Conservation (phyloP, 2,888 invertebrate species). For the Sabatieria punctata region DNA sequence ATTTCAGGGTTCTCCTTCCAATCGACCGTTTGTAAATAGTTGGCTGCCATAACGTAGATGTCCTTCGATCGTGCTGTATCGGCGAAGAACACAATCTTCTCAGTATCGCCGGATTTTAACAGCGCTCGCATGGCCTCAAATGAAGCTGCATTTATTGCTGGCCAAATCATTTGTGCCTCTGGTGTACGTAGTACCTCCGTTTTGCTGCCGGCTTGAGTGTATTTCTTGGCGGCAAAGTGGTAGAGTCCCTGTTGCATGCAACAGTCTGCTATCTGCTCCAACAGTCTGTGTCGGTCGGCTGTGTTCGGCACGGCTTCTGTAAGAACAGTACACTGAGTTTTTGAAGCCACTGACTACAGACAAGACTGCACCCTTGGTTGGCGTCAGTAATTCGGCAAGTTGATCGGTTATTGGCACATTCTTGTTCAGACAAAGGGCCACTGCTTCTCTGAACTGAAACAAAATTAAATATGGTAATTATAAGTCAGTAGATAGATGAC, state of each 20-base stretch:
- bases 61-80: constrained; percentile 69
- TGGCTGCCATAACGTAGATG: constrained; percentile 92
- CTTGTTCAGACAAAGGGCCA: constrained; percentile 64
- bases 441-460: constrained; percentile 57
- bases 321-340: too few relatives aligned
- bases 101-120: constrained; percentile 87
- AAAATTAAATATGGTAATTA: not conserved
- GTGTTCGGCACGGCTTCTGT: constrained; percentile 5
- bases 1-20: constrained; percentile 79
- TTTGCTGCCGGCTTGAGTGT: constrained; percentile 84
- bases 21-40: constrained; percentile 77
- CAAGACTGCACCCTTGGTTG: constrained; percentile 47
- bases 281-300: constrained; percentile 43
- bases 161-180: too few relatives aligned
- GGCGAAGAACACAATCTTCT: constrained; percentile 89
- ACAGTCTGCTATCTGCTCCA: constrained; percentile 72
- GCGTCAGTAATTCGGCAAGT: constrained; percentile 68
- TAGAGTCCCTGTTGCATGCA: constrained; percentile 79
- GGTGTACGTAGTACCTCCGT: constrained; percentile 41
- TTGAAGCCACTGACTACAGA: too few relatives aligned
- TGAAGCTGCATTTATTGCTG: too few relatives aligned
- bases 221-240: constrained; percentile 88
- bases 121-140: constrained; percentile 85
- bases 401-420: constrained; percentile 72
- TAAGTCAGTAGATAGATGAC: constrained; percentile 1